phyloP scores from a whole-genome alignment of 2,888 invertebrate genomes.

The Perizoma flavofasciatum region DNA sequence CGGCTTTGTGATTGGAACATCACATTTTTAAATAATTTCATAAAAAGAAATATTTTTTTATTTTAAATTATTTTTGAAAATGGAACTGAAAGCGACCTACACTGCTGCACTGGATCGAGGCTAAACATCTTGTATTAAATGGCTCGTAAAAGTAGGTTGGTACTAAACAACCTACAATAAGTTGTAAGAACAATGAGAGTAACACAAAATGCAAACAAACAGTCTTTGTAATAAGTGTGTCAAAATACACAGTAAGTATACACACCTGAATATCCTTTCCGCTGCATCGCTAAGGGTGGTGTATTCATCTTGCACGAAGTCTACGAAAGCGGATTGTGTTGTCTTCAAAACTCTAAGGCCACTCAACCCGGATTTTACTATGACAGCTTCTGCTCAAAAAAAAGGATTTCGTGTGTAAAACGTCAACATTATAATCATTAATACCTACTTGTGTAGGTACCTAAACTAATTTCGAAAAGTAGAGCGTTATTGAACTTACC shows the following conservation, averaged over 20 bases:
- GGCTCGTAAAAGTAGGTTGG: too few species aligned
- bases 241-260: not conserved
- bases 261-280: conserved; percentile 87
- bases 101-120: too few species aligned
- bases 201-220: too few species aligned
- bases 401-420: conserved; percentile 8
- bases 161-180: too few species aligned
- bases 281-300: conserved; percentile 89
- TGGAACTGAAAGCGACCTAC: too few species aligned
- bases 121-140: too few species aligned
- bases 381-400: conserved; percentile 71
- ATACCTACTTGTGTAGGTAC: not conserved
- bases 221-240: not conserved
- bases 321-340: conserved; percentile 91
- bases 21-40: too few species aligned
- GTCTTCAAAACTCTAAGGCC: conserved; percentile 90
- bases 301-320: conserved; percentile 91
- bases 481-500: conserved; percentile 74
- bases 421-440: not conserved
- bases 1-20: too few species aligned
- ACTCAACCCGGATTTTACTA: conserved; percentile 87
- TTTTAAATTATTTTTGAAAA: too few species aligned
- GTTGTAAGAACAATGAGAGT: too few species aligned
- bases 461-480: too few species aligned
- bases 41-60: too few species aligned